Percentiles rank a stretch among this genome's conserved stretches.
phyloP scores from a whole-genome alignment of 2,888 invertebrate genomes.

The Seira ritae region DNA sequence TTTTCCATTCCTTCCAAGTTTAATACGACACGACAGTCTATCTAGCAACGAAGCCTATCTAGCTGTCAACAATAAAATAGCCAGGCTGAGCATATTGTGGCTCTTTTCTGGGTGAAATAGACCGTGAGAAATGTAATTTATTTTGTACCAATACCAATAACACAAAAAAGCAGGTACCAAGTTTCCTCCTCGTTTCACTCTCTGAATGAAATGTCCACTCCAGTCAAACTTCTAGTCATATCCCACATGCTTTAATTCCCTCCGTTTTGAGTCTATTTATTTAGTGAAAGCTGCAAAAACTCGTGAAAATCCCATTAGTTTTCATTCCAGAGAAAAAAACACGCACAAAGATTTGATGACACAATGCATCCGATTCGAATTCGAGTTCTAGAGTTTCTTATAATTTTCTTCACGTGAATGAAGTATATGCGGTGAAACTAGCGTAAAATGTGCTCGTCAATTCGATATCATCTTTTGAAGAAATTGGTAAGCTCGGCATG shows the following conservation, averaged over 20 bases:
- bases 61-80: background rate
- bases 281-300: no score
- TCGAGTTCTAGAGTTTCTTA: no score
- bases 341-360: no score
- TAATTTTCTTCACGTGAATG: background rate
- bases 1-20: background rate
- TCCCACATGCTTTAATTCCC: no score
- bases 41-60: background rate
- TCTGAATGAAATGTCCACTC: no score
- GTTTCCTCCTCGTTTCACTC: no score
- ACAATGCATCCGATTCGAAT: no score
- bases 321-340: no score
- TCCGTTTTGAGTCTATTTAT: no score
- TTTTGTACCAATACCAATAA: background rate
- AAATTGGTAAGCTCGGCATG: background rate
- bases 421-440: background rate
- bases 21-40: background rate
- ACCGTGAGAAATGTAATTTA: conserved; percentile 2
- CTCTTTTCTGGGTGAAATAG: background rate
- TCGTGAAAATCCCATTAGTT: background rate
- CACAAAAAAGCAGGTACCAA: no score
- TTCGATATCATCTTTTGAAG: background rate
- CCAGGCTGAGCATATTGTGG: background rate
- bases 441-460: background rate
- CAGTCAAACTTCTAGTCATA: no score